A percentile compares a stretch with the other conserved stretches of the same genome.
These are phyloP conservation scores for Trematomus loennbergii DNA, from an alignment of 2,113 vertebrate genomes.

Conservation along the genomic window DNA sequence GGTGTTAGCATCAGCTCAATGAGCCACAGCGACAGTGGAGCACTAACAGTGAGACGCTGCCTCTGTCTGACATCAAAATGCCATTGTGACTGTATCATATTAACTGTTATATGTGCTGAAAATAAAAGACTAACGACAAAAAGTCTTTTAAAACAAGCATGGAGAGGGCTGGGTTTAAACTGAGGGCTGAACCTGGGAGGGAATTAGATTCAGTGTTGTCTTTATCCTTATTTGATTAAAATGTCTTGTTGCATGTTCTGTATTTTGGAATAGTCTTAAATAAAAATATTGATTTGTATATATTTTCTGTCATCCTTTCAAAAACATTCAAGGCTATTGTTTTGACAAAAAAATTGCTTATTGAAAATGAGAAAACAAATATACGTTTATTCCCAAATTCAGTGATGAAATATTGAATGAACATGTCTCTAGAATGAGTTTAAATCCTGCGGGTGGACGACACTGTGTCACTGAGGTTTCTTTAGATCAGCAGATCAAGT, in stretches of 20 bases:
- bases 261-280: neutral
- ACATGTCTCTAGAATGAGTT: neutral
- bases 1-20: neutral
- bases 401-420: neutral
- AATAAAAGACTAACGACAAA: neutral
- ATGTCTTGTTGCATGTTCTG: conserved; percentile 7
- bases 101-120: neutral
- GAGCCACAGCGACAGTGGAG: neutral
- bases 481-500: too few relatives aligned
- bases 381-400: neutral
- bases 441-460: neutral
- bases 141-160: neutral
- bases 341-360: neutral
- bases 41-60: neutral
- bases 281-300: conserved; percentile 11
- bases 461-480: neutral
- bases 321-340: neutral
- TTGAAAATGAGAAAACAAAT: neutral
- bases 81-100: neutral
- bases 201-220: neutral
- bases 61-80: neutral
- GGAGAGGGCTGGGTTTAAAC: neutral
- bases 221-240: neutral
- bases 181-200: neutral
- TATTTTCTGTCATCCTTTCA: neutral